These are phyloP conservation scores for Indicator indicator DNA, from an alignment of 2,113 vertebrate genomes.

Conservation along the genomic window DNA sequence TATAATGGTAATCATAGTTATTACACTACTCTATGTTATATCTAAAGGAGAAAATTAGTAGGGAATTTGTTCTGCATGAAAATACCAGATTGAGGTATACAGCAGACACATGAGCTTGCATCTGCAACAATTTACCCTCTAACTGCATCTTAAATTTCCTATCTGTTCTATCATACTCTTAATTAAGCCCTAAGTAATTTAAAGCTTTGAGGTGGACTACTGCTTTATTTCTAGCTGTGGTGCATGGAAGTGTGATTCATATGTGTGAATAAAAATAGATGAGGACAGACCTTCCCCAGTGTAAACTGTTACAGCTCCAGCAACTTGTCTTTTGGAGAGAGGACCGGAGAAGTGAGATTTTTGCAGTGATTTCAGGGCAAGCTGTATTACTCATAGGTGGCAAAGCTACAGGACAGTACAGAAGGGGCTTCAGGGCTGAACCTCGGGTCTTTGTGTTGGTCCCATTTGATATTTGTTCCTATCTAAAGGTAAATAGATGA, in stretches of 20 bases:
- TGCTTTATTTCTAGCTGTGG: slow-evolving; percentile 53
- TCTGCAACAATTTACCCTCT: slow-evolving; percentile 33
- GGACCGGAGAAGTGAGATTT: neutral
- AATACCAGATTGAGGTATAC: neutral
- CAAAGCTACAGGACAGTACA: neutral
- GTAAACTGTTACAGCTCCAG: slow-evolving; percentile 19
- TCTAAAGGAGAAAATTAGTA: neutral
- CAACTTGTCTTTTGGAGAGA: neutral
- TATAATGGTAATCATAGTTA: slow-evolving; percentile 42
- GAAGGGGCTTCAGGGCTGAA: neutral
- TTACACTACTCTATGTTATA: slow-evolving; percentile 9
- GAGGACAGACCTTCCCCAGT: slow-evolving; percentile 36
- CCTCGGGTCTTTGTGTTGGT: neutral
- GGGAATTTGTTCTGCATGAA: slow-evolving; percentile 37
- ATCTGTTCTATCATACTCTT: slow-evolving; percentile 38
- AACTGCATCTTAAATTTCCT: slow-evolving; percentile 49
- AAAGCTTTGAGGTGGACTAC: slow-evolving; percentile 44
- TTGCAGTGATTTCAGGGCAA: neutral
- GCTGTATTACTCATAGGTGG: neutral
- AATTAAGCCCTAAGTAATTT: slow-evolving; percentile 54
- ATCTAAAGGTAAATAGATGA: neutral
- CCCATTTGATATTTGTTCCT: neutral
- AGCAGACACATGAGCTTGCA: slow-evolving; percentile 5
- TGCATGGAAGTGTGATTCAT: slow-evolving; percentile 54
- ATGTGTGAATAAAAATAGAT: slow-evolving; percentile 41